Evolutionary conservation across 2,797 vertebrate species (phyloP).

Genomic region (Cyclopterus lumpus): DNA sequence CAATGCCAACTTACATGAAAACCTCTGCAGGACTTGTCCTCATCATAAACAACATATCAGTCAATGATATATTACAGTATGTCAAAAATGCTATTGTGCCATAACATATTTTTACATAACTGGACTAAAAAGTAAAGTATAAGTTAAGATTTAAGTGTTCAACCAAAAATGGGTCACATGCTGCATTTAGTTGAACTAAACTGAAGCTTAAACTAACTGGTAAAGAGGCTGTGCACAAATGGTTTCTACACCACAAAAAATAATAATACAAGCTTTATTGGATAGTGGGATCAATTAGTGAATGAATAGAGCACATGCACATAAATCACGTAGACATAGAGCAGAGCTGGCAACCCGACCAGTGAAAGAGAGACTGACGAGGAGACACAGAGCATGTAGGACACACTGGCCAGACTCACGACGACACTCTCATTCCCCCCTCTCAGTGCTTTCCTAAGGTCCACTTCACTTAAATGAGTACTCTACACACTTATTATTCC

Average conservation of each 20-base stretch:
- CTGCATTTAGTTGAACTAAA: neutral
- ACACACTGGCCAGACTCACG: neutral
- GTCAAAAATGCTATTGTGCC: neutral
- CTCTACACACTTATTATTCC: neutral
- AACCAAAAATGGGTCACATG: slow-evolving; percentile 27
- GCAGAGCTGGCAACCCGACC: neutral
- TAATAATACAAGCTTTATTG: neutral
- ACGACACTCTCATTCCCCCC: neutral
- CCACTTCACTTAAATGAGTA: neutral
- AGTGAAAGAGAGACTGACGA: neutral
- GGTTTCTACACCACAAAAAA: neutral
- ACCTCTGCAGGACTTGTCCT: slow-evolving; percentile 43
- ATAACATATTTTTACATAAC: neutral
- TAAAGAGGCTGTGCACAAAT: neutral
- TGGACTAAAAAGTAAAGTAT: neutral
- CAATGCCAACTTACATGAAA: slow-evolving; percentile 43
- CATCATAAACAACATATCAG: neutral
- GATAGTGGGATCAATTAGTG: neutral
- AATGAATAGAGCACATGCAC: neutral
- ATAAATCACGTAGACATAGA: neutral
- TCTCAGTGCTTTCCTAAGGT: neutral
- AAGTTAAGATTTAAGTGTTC: neutral
- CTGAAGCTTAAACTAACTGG: neutral
- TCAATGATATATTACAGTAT: neutral
- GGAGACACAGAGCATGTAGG: neutral